Base-by-base conservation (phyloP, 2,888 invertebrate species). In the Mimumesa dahlbomi region DNA sequence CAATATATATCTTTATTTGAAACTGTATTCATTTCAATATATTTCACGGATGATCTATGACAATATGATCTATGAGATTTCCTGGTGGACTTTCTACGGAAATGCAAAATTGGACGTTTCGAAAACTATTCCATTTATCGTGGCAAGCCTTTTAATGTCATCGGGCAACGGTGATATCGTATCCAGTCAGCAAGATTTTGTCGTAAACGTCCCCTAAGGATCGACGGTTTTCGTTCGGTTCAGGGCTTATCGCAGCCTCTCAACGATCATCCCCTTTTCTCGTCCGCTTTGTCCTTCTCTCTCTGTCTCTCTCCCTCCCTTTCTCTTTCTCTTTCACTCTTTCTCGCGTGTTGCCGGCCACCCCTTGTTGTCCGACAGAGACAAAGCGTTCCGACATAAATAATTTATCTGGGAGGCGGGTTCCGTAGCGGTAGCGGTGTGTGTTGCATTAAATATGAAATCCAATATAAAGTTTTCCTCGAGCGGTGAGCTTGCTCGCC, bases 401-500 rank as follows among this genome's bases (percentile, higher is more conserved):
- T 85, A 83, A 85, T 85, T 83, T 83, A 85, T 85, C 79, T 52
- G 64, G 54, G 49, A 58, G 65, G 57, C 52, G 62, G 67, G 38
- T 43, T 38, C 53, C 53, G 57, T 22, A 29, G 34, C 50, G 43
- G 34, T 19, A 38, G 49, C 65, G 63, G 56, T 79, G 81, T 75
- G 77, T 82, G 83, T 84, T 85, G 85, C 85, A 86, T 86, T 85
- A 86, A 86, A 86, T 85, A 86, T 86, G 85, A 86, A 86, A 86
- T 85, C 85, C 85, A 86, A 86, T 86, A 85, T 84, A 85, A 85
- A 85, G 77, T 85, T 85, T 84, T 82, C 75, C 73, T 61, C 72
- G 65, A 53, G 70, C 67, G 38, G 49, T 50, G 31, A 48, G 45
- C 73, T 31, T 34, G 45, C 48, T 48, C 45, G 18, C 42, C 38